phyloP scores from a whole-genome alignment of 2,113 vertebrate species.

The Hydrochoerus hydrochaeris region DNA sequence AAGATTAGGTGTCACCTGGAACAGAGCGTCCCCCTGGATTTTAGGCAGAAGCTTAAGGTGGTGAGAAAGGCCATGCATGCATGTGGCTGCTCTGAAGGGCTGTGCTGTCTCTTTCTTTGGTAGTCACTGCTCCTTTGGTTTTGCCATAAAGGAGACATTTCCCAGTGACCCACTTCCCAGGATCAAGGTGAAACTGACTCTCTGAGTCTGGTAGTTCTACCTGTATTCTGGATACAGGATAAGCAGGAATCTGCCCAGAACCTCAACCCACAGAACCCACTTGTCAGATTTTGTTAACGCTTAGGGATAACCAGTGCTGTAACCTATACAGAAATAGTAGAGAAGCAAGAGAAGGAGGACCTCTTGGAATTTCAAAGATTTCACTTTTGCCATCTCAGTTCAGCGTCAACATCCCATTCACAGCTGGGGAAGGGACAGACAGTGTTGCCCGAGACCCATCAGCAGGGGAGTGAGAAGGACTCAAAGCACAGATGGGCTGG shows the following conservation, averaged over 20 bases:
- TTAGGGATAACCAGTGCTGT: not conserved
- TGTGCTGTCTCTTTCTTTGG: not conserved
- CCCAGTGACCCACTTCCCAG: not conserved
- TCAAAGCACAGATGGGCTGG: not conserved
- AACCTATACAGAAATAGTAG: not conserved
- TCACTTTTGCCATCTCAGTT: not conserved
- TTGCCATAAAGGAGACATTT: not conserved
- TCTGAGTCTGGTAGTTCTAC: too few relatives aligned
- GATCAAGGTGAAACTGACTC: not conserved
- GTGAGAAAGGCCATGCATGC: not conserved
- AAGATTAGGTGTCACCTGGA: not conserved
- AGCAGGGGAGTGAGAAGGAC: not conserved
- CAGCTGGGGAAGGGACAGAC: not conserved
- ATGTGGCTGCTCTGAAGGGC: not conserved
- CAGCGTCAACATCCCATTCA: not conserved
- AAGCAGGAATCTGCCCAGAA: not conserved
- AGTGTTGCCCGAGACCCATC: not conserved
- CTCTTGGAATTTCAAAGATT: not conserved
- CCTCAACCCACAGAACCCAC: not conserved
- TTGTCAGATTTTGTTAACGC: not conserved
- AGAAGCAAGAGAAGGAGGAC: not conserved
- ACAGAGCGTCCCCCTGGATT: not conserved
- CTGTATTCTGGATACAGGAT: rapidly evolving
- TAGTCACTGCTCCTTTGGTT: not conserved
- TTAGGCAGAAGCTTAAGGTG: not conserved